Evolutionary conservation across 2,888 invertebrate genomes (phyloP), one percentile per base, ranked within the genome.

Genomic region (Malthinus seriepunctatus): DNA sequence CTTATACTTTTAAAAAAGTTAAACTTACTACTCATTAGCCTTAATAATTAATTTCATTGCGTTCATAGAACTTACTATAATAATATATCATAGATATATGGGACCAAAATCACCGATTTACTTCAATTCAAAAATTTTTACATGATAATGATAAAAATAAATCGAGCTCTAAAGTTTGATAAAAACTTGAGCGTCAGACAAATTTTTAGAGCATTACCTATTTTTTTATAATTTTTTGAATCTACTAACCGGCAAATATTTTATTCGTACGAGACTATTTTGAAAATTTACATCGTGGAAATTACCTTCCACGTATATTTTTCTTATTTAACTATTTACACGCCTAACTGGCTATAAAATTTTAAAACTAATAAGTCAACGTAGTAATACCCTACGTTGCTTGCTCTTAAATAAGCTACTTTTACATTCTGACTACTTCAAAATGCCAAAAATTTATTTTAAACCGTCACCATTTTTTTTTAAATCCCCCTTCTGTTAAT

Each of bases 61-160:
- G 94, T 94, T 94, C 94, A 94, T 90, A 92, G 94, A 94, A 94
- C 94, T 89, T 94, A 94, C 93, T 80, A 80, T 80, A 68, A 68
- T 86, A 87, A 93, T 93, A 94, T 94, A 94, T 94, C 94, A 94
- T 93, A 91, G 94, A 94, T 94, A 94, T 94, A 94, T 94, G 91
- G 91, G 91, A 90, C 88, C 85, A 89, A 91, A 77, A 78, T 78
- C 77, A 78, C 78, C 77, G 71, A 75, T 44, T 23, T 23, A 62
- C 60, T 70, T 71, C 69, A 63, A 71, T 65, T 60, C 66, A 47
- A 39, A 54, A 54, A 44, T 32, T 10, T 31, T 39, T 34, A 8
- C 38, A 11, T 10, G 8, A 34, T 35, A 35, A 34, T 46, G 50
- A 37, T n/a, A 48, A 48, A 51, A 38, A 56, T 56, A 34, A 57